Evolutionary conservation across 2,797 vertebrate genomes (phyloP).

Genomic region (Rhinoraja longicauda): DNA sequence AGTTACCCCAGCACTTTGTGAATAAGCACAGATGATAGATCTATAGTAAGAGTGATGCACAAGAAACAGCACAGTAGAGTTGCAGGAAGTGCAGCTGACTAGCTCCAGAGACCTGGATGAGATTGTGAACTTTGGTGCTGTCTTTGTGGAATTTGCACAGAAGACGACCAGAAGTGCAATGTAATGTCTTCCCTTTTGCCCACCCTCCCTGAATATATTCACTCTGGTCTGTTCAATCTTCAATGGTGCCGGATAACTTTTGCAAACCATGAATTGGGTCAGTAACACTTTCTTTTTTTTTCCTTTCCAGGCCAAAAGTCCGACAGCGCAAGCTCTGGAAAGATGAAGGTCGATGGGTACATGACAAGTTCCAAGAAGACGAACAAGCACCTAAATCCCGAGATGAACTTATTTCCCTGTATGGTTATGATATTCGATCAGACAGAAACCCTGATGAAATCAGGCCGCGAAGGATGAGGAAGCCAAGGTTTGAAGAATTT

Average conservation of each 20-base stretch:
- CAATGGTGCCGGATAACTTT: neutral
- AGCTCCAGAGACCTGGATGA: too few species aligned
- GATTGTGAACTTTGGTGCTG: too few species aligned
- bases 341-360: conserved; percentile 92
- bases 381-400: conserved; percentile 93
- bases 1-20: too few species aligned
- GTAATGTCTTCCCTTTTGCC: too few species aligned
- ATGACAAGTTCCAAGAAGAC: conserved; percentile 89
- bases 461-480: conserved; percentile 66
- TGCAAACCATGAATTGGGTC: neutral
- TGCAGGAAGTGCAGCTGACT: too few species aligned
- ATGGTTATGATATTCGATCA: conserved; percentile 90
- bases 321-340: conserved; percentile 91
- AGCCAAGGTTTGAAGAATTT: conserved; percentile 65
- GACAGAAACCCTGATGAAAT: conserved; percentile 71
- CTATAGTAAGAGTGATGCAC: too few species aligned
- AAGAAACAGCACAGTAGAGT: neutral
- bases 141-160: neutral
- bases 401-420: conserved; percentile 86
- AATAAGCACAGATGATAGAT: neutral
- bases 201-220: neutral
- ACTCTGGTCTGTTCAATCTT: neutral
- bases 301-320: conserved; percentile 74
- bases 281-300: neutral
- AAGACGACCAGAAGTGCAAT: neutral